Base-by-base conservation (phyloP, 2,113 vertebrate species). In the Prinia subflava region DNA sequence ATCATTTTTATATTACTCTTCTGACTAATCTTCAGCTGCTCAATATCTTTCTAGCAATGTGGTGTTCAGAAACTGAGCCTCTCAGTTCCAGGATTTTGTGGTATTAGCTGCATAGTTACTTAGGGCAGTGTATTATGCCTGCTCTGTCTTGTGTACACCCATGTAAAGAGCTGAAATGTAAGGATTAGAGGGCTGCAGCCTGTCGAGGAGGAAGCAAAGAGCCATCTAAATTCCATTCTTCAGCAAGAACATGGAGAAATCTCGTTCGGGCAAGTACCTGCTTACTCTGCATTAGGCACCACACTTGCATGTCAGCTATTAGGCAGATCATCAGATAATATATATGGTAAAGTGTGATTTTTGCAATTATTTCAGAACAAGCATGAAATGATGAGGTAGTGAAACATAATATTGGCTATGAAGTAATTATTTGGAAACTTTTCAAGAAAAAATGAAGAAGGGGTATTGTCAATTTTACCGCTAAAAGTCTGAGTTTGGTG, bases 321-420 rank as follows among this genome's bases (percentile, higher is more conserved):
- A 88, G 92, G 76, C 27, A 15, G 79, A 82, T 91, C 41, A 92
- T 91, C 79, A 94, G 93, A 96, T 95, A 81, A 96, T 37, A 62
- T 63, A 75, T 15, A 67, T 21, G 28, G 73, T 55, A 73, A 91
- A 92, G 33, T 19, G 11, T 90, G 60, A 4, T 73, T 95, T 93
- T 87, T 94, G 76, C 80, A 92, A 83, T 74, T 95, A 93, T 82
- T 96, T 94, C 76, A 83, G 69, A 90, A 87, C 56, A 91, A 87
- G 62, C 56, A 63, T 90, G 70, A 94, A 91, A 85, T 56, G 31
- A 77, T 87, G 53, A 95, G 65, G 37, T 75, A 93, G 47, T 78
- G 94, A 92, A 94, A 97, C 69, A 78, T 17, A 90, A 90, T 75
- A 90, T 24, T 30, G 46, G 15, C 21, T 78, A 30, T 94, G 92